Evolutionary conservation across 1,140 invertebrate species (phyloP).

Genomic region (Papilio dardanus): DNA sequence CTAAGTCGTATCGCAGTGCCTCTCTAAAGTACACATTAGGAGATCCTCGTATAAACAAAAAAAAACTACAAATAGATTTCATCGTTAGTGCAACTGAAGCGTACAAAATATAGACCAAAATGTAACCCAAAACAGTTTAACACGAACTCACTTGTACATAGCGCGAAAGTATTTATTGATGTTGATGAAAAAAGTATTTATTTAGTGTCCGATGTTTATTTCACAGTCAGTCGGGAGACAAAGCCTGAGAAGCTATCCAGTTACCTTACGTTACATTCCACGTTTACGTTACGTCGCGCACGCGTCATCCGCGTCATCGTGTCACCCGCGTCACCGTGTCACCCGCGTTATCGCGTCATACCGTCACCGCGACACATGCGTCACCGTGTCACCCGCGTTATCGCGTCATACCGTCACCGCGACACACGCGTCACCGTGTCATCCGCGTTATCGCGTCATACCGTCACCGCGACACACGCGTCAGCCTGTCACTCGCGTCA

Average conservation of each 20-base stretch:
- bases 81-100: constrained; percentile 68
- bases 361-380: constrained; percentile 38
- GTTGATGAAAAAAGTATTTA: constrained; percentile 58
- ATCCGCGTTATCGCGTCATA: too few species aligned
- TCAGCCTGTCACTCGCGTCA: too few species aligned
- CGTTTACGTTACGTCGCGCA: too few species aligned
- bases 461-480: too few species aligned
- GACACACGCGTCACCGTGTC: neutral
- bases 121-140: constrained; percentile 62
- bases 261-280: constrained; percentile 65
- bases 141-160: constrained; percentile 56
- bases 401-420: too few species aligned
- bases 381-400: neutral
- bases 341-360: constrained; percentile 30
- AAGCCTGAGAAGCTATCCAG: constrained; percentile 72
- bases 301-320: too few species aligned
- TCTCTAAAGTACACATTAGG: constrained; percentile 50
- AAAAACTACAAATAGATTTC: constrained; percentile 45
- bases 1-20: constrained; percentile 54
- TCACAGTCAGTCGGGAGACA: constrained; percentile 56
- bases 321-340: too few species aligned
- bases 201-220: constrained; percentile 54
- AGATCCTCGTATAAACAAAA: constrained; percentile 40
- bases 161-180: constrained; percentile 63
- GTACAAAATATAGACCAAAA: constrained; percentile 80